phyloP scores from a whole-genome alignment of 2,797 vertebrate genomes.

The Tinamus major region DNA sequence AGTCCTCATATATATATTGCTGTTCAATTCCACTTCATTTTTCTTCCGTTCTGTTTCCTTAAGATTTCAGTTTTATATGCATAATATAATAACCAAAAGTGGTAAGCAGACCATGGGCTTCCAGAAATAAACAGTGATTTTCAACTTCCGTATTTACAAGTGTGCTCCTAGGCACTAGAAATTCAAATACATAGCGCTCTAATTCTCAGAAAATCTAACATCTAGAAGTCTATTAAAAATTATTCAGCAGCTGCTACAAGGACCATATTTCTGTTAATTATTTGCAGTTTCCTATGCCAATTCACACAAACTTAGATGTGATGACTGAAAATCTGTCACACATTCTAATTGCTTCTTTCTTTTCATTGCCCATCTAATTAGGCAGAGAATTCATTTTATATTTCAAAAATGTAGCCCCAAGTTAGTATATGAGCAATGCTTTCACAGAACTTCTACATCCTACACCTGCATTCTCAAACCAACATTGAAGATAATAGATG shows the following conservation, averaged over 20 bases:
- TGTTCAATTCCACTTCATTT: not conserved
- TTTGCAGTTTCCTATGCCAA: not conserved
- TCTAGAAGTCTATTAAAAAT: not conserved
- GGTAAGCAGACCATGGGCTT: not conserved
- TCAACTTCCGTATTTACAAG: not conserved
- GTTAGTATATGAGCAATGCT: not conserved
- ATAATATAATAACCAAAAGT: not conserved
- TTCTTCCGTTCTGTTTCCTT: not conserved
- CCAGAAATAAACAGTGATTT: not conserved
- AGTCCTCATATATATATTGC: not conserved
- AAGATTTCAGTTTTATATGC: not conserved
- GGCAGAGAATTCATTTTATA: slow-evolving; percentile 22
- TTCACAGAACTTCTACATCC: not conserved
- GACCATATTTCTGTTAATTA: not conserved
- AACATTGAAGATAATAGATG: not conserved
- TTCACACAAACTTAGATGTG: fast-evolving
- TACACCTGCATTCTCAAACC: not conserved
- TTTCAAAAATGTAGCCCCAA: slow-evolving; percentile 15
- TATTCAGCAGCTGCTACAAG: not conserved
- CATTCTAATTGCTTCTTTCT: slow-evolving; percentile 11
- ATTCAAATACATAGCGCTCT: not conserved
- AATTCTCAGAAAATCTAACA: not conserved
- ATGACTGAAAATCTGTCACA: slow-evolving; percentile 20
- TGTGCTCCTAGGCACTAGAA: not conserved
- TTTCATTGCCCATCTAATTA: slow-evolving; percentile 22